Conservation (phyloP, 2,888 invertebrate genomes). For the Dascillus cervinus region DNA sequence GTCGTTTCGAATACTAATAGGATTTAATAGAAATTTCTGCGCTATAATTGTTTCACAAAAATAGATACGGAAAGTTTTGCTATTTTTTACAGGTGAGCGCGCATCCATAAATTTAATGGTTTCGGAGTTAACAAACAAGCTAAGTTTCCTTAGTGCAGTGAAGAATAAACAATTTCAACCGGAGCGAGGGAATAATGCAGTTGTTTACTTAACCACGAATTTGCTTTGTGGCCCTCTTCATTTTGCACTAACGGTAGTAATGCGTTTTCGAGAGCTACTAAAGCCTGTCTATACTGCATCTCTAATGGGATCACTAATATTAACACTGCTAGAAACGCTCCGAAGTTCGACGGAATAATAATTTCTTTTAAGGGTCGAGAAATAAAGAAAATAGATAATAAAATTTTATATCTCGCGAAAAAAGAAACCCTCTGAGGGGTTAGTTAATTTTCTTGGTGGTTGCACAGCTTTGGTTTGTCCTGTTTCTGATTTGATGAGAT, state of each 20-base stretch:
- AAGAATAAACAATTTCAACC: constrained; percentile 1
- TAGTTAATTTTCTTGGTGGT: constrained; percentile 34
- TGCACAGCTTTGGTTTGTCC: constrained; percentile 30
- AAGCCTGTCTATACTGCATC: too few relatives aligned
- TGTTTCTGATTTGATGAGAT: constrained; percentile 32
- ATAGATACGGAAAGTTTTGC: too few relatives aligned
- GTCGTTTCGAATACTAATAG: too few relatives aligned
- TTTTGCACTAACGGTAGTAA: too few relatives aligned
- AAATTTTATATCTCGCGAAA: constrained; percentile 16
- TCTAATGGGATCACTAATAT: too few relatives aligned
- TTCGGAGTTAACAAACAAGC: not conserved
- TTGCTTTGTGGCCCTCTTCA: too few relatives aligned
- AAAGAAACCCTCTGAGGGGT: constrained; percentile 21
- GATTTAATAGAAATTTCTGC: too few relatives aligned
- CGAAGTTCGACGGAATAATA: too few relatives aligned
- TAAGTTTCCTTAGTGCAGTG: not conserved
- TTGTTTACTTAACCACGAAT: not conserved
- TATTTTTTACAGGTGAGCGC: too few relatives aligned
- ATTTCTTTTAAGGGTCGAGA: constrained; percentile 8
- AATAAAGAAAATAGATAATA: constrained; percentile 13
- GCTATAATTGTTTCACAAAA: too few relatives aligned
- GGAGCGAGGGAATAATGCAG: not conserved
- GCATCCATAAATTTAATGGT: not conserved
- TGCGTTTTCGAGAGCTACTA: too few relatives aligned
- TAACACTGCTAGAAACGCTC: too few relatives aligned